These are phyloP conservation scores for Melanocharis versteri DNA, from an alignment of 2,113 vertebrate species.

Conservation along the genomic window DNA sequence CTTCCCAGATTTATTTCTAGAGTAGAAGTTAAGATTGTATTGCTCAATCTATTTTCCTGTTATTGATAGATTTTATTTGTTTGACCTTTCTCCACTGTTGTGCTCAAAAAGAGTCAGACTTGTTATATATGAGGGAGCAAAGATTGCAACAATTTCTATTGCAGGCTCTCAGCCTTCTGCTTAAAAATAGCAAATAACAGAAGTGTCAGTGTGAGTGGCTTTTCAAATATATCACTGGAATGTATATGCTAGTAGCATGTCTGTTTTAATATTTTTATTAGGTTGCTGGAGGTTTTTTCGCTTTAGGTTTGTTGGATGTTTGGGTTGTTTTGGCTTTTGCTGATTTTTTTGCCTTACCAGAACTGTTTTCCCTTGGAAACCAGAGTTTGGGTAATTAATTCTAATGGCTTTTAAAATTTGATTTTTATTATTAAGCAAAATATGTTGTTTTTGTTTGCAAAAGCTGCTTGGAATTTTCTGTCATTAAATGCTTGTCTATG, in stretches of 20 bases:
- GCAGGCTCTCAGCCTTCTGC: neutral
- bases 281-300: neutral
- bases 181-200: conserved; percentile 32
- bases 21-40: neutral
- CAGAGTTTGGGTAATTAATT: neutral
- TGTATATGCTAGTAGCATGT: neutral
- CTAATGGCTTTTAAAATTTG: neutral
- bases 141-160: conserved; percentile 20
- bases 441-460: neutral
- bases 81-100: conserved; percentile 24
- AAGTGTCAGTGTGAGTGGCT: conserved; percentile 17
- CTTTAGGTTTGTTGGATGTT: neutral
- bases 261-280: conserved; percentile 15
- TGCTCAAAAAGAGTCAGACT: neutral
- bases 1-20: neutral
- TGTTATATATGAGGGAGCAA: neutral
- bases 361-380: neutral
- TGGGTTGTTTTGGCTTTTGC: neutral
- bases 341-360: neutral
- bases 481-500: neutral
- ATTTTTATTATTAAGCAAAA: neutral
- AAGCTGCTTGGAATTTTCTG: neutral
- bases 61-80: conserved; percentile 48
- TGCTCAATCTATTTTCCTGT: neutral
- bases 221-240: conserved; percentile 4